These are phyloP conservation scores for Liasis olivaceus DNA, from an alignment of 2,797 vertebrate species.

Conservation along the genomic window DNA sequence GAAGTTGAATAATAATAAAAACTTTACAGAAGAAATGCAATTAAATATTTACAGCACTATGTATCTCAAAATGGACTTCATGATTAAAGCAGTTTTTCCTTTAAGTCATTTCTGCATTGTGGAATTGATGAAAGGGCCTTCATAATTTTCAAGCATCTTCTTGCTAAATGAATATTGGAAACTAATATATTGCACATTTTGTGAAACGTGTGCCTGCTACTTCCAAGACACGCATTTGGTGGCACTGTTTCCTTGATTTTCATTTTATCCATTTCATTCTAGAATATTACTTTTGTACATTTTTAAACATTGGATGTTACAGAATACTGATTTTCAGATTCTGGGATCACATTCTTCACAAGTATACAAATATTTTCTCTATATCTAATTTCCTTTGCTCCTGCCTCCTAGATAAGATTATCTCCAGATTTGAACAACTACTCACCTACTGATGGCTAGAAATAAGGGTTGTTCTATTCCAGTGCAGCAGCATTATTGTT, in stretches of 20 bases:
- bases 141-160: background rate
- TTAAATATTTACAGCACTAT: background rate
- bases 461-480: background rate
- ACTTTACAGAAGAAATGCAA: background rate
- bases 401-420: background rate
- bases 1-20: background rate
- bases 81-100: fast-evolving
- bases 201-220: background rate
- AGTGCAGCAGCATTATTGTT: background rate
- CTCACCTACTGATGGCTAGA: background rate
- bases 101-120: background rate
- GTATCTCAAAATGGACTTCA: background rate
- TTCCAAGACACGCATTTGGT: constrained; percentile 58
- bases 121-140: background rate
- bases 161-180: background rate
- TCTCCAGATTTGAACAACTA: background rate
- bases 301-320: constrained; percentile 46
- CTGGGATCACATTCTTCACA: background rate
- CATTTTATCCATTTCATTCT: background rate
- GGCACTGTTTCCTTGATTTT: constrained; percentile 64
- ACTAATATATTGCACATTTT: background rate
- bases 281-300: background rate
- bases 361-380: background rate
- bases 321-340: constrained; percentile 14
- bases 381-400: constrained; percentile 18